These are phyloP conservation scores for Gymnocephalus cernua DNA, from an alignment of 2,113 vertebrate species.

Conservation along the genomic window DNA sequence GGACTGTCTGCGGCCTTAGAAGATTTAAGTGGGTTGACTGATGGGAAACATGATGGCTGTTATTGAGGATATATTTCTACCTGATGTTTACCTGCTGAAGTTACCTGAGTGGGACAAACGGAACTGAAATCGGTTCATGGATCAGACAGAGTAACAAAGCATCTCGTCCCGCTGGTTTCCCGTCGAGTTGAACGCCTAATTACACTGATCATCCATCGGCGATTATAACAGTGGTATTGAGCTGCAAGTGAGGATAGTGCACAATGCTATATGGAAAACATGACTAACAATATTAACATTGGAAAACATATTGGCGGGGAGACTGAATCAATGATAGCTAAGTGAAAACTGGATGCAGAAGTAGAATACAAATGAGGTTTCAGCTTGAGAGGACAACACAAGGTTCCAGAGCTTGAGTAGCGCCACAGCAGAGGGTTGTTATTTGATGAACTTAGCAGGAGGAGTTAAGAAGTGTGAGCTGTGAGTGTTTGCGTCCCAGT, in stretches of 20 bases:
- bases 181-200: constrained; percentile 40
- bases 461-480: constrained; percentile 38
- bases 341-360: constrained; percentile 37
- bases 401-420: constrained; percentile 15
- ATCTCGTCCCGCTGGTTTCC: constrained; percentile 9
- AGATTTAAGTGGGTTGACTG: constrained; percentile 11
- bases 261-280: constrained; percentile 63
- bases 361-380: constrained; percentile 68
- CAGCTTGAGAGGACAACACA: constrained; percentile 66
- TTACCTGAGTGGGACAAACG: not conserved
- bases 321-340: constrained; percentile 61
- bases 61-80: constrained; percentile 23
- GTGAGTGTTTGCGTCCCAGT: constrained; percentile 38
- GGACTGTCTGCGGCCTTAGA: constrained; percentile 11
- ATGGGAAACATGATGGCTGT: constrained; percentile 31
- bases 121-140: not conserved
- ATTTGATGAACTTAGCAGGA: constrained; percentile 60
- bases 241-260: constrained; percentile 51
- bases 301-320: constrained; percentile 48
- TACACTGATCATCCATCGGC: constrained; percentile 50
- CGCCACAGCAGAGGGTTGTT: constrained; percentile 43
- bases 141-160: not conserved
- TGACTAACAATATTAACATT: constrained; percentile 62
- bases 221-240: constrained; percentile 42
- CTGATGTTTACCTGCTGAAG: constrained; percentile 2